phyloP scores from a whole-genome alignment of 2,113 vertebrate species.

The Ciconia stormi region DNA sequence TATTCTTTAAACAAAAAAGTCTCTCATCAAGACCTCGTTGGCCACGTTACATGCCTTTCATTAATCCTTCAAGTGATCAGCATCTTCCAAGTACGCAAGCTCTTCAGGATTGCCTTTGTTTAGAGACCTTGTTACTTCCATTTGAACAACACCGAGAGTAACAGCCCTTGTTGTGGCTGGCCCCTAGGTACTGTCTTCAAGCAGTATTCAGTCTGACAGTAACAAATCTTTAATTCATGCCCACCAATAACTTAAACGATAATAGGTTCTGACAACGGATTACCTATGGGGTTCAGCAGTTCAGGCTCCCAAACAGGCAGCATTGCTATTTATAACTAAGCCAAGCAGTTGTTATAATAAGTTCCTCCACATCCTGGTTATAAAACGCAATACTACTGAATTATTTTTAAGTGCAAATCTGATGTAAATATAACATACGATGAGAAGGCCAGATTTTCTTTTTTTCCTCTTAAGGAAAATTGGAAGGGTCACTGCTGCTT shows the following conservation, averaged over 20 bases:
- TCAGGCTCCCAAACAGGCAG: not conserved
- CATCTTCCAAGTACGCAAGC: not conserved
- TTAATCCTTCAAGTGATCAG: not conserved
- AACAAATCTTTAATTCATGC: conserved; percentile 55
- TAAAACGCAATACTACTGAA: not conserved
- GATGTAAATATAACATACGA: not conserved
- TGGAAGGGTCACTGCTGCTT: conserved; percentile 52
- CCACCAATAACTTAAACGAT: not conserved
- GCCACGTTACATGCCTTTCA: not conserved
- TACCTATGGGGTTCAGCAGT: conserved; percentile 27
- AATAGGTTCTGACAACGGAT: conserved; percentile 40
- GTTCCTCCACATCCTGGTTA: not conserved
- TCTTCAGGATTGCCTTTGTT: not conserved
- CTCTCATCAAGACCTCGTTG: not conserved
- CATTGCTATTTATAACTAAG: conserved; percentile 40
- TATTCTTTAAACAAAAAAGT: not conserved
- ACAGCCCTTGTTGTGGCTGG: not conserved
- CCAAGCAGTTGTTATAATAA: not conserved
- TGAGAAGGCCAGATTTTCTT: not conserved
- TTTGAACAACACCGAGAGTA: not conserved
- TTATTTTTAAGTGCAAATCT: not conserved
- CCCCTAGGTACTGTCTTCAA: not conserved
- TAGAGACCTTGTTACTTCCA: not conserved
- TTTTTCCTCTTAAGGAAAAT: not conserved
- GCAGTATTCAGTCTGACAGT: conserved; percentile 3